phyloP scores from a whole-genome alignment of 92 coral and sea anemone species.

The Phymanthus crucifer region DNA sequence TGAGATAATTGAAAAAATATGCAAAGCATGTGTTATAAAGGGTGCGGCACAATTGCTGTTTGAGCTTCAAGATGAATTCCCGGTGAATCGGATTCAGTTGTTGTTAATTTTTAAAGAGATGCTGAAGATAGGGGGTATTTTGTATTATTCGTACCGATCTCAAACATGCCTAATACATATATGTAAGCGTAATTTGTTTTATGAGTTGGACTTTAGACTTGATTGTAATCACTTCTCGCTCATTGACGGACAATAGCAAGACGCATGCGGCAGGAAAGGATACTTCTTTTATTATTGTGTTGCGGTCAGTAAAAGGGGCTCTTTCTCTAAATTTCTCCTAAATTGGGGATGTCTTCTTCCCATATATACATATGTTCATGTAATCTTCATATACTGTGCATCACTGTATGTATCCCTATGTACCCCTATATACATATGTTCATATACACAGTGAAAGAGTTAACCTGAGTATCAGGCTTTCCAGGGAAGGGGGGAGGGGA shows the following conservation, averaged over 20 bases:
- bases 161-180: neutral
- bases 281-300: neutral
- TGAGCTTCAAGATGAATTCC: constrained; percentile 1
- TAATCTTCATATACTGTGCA: neutral
- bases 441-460: too few relatives aligned
- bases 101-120: neutral
- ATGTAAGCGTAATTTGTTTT: neutral
- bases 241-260: neutral
- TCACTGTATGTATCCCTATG: neutral
- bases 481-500: too few relatives aligned
- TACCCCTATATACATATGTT: neutral
- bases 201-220: neutral
- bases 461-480: too few relatives aligned
- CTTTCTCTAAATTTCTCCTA: neutral
- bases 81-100: neutral
- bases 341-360: neutral
- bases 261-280: neutral
- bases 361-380: neutral
- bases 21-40: too few relatives aligned
- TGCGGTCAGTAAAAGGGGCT: neutral
- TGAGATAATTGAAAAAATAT: neutral
- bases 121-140: neutral
- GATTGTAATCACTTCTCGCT: neutral
- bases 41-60: constrained; percentile 1
- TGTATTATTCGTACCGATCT: neutral